These are phyloP conservation scores for Varanus salvator DNA, from an alignment of 2,113 vertebrate species.

Conservation along the genomic window DNA sequence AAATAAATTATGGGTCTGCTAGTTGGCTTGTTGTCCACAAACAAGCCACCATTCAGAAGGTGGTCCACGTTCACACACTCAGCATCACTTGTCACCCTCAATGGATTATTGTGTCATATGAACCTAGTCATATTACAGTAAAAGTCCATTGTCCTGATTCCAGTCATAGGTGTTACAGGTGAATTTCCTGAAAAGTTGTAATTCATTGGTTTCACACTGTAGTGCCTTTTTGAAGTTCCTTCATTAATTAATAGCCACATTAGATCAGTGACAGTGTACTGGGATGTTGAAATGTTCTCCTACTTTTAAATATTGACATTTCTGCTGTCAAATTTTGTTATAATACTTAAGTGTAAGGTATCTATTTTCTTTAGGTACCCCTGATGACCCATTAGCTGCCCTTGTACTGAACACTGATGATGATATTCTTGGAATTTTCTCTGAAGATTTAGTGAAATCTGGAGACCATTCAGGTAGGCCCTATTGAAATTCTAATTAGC, in stretches of 20 bases:
- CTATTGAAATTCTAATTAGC: neutral
- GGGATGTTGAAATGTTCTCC: neutral
- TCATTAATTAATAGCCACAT: neutral
- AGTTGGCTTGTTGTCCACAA: too few relatives aligned
- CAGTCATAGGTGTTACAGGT: neutral
- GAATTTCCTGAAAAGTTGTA: neutral
- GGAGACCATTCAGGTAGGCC: constrained; percentile 88
- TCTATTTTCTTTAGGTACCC: constrained; percentile 78
- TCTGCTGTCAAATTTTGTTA: neutral
- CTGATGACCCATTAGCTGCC: constrained; percentile 88
- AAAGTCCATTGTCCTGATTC: neutral
- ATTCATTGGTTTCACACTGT: neutral
- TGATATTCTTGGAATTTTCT: constrained; percentile 95
- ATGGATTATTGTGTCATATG: too few relatives aligned
- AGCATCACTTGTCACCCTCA: too few relatives aligned
- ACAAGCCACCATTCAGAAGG: too few relatives aligned
- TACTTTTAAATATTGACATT: neutral
- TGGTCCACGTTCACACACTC: too few relatives aligned
- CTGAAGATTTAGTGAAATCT: constrained; percentile 91
- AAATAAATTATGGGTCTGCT: too few relatives aligned
- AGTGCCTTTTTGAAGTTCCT: neutral
- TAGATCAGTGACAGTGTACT: neutral
- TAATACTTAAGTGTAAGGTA: constrained; percentile 24
- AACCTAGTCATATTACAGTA: too few relatives aligned
- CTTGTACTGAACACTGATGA: constrained; percentile 93